Evolutionary conservation across 2,888 invertebrate species (phyloP).

Genomic region (Pharmacophagus antenor): DNA sequence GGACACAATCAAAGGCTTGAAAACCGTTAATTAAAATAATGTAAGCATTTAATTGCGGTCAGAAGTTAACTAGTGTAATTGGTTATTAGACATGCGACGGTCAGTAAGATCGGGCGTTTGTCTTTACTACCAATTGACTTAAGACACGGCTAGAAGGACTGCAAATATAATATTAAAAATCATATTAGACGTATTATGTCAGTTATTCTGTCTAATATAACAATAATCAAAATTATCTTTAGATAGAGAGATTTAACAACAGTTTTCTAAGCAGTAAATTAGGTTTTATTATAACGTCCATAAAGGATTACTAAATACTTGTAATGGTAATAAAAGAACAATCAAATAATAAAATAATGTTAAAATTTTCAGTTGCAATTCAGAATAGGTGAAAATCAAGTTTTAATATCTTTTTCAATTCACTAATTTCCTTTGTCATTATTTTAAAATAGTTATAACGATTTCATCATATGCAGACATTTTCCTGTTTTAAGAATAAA

Average conservation of each 20-base stretch:
- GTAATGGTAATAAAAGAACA: not conserved
- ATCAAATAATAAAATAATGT: too few relatives aligned
- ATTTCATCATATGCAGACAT: too few relatives aligned
- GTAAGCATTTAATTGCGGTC: constrained; percentile 56
- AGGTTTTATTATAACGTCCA: too few relatives aligned
- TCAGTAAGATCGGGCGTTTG: constrained; percentile 52
- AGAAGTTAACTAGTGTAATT: constrained; percentile 71
- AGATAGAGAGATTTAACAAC: not conserved
- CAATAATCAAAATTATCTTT: too few relatives aligned
- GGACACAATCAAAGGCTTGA: not conserved
- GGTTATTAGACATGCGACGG: constrained; percentile 59
- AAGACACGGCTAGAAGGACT: constrained; percentile 52
- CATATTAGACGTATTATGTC: not conserved
- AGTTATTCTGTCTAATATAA: not conserved
- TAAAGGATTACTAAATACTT: not conserved
- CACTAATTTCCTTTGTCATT: too few relatives aligned
- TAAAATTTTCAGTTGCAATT: too few relatives aligned
- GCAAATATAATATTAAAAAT: not conserved
- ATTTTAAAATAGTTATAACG: too few relatives aligned
- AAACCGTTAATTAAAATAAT: constrained; percentile 48
- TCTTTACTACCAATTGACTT: constrained; percentile 75
- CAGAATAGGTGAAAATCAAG: too few relatives aligned
- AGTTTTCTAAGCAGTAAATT: not conserved
- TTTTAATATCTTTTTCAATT: too few relatives aligned
- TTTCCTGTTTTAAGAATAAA: too few relatives aligned